Percentiles rank a stretch among this genome's conserved stretches.
Conservation (phyloP, 2,797 vertebrate genomes). For the Zonotrichia albicollis region DNA sequence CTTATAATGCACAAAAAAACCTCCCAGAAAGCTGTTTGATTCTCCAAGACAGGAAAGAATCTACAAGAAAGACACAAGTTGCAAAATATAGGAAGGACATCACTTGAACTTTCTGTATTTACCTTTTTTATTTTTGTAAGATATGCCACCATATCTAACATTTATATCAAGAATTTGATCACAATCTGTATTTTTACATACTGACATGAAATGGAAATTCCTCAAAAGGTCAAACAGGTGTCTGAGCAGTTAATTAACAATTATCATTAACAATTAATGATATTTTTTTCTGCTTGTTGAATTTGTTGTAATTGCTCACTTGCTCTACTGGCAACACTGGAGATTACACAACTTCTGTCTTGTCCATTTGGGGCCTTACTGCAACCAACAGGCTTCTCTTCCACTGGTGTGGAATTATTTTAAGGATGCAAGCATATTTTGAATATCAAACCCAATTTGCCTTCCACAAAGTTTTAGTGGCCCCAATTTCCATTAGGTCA, state of each 20-base stretch:
- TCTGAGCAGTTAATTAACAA: background rate
- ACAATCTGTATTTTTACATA: background rate
- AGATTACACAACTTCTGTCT: background rate
- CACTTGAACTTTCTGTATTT: background rate
- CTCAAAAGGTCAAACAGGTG: background rate
- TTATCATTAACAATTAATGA: background rate
- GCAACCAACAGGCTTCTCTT: background rate
- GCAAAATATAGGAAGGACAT: background rate
- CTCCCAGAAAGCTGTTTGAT: conserved; percentile 20
- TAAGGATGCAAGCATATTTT: background rate
- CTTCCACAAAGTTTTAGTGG: background rate
- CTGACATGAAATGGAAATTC: background rate
- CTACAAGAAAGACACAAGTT: conserved; percentile 34
- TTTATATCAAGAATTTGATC: background rate
- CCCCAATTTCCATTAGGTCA: background rate
- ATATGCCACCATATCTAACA: background rate
- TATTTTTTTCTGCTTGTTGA: background rate
- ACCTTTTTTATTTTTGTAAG: background rate
- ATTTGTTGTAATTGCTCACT: background rate
- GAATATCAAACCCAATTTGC: background rate
- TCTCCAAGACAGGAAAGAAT: conserved; percentile 15
- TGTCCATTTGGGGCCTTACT: background rate
- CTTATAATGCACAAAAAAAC: conserved; percentile 52
- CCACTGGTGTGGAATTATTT: background rate
- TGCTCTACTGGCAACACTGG: background rate